These are phyloP conservation scores for Oncorhynchus clarkii DNA, from an alignment of 2,113 vertebrate species.

Conservation along the genomic window DNA sequence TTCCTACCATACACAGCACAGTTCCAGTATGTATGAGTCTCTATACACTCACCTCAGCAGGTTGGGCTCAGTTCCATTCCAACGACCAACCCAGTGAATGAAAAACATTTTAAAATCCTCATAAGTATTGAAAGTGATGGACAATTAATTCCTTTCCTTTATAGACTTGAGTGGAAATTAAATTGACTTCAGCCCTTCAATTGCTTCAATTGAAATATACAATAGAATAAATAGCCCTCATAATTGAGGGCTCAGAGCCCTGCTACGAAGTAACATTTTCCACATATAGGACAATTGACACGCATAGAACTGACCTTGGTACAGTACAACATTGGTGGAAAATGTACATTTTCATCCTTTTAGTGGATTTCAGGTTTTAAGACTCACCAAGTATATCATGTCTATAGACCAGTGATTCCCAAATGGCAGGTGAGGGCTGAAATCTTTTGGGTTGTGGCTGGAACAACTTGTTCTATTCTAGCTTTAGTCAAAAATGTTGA, in stretches of 20 bases:
- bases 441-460: background rate
- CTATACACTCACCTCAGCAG: background rate
- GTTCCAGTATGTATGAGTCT: background rate
- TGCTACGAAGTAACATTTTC: background rate
- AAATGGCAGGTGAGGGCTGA: background rate
- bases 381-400: background rate
- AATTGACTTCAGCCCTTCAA: background rate
- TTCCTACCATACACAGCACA: background rate
- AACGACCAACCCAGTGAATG: background rate
- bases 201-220: too few relatives aligned
- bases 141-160: background rate
- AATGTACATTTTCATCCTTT: background rate
- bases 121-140: background rate
- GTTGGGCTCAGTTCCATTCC: background rate
- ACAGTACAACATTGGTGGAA: background rate
- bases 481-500: too few relatives aligned
- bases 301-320: background rate
- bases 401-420: background rate
- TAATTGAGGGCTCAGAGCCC: too few relatives aligned
- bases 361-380: constrained; percentile 6
- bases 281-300: background rate
- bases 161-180: background rate
- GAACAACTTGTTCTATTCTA: too few relatives aligned
- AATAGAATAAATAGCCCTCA: too few relatives aligned
- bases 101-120: background rate